phyloP scores from a whole-genome alignment of 2,888 invertebrate species.

The Elmis aenea region DNA sequence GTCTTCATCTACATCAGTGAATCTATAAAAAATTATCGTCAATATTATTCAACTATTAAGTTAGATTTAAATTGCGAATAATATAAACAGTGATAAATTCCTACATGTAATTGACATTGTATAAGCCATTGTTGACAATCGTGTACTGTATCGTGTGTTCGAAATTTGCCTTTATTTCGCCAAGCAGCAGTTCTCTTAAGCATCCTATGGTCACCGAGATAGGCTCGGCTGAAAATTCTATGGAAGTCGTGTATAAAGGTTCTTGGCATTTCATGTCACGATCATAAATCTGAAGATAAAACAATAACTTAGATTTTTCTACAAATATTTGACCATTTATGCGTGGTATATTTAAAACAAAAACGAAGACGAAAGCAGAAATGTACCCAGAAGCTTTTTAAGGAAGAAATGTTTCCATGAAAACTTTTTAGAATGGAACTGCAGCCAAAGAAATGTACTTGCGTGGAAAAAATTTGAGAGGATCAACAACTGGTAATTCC shows the following conservation, averaged over 20 bases:
- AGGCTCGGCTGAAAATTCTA: constrained; percentile 52
- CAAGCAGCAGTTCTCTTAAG: constrained; percentile 47
- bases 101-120: constrained; percentile 48
- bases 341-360: too few species aligned
- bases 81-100: neutral
- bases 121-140: constrained; percentile 55
- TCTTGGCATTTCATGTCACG: constrained; percentile 44
- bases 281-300: constrained; percentile 47
- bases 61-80: neutral
- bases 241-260: constrained; percentile 21
- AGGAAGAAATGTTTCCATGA: too few species aligned
- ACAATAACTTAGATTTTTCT: neutral
- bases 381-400: too few species aligned
- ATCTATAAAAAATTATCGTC: constrained; percentile 18
- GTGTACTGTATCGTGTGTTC: constrained; percentile 47
- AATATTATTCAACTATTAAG: constrained; percentile 1
- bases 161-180: constrained; percentile 55
- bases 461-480: too few species aligned
- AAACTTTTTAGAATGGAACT: too few species aligned
- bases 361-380: too few species aligned
- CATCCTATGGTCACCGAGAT: constrained; percentile 55
- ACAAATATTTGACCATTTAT: constrained; percentile 1
- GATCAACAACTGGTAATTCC: too few species aligned
- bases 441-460: too few species aligned
- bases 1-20: constrained; percentile 22